phyloP scores from a whole-genome alignment of 2,113 vertebrate genomes.

The Herpetotheres cachinnans region DNA sequence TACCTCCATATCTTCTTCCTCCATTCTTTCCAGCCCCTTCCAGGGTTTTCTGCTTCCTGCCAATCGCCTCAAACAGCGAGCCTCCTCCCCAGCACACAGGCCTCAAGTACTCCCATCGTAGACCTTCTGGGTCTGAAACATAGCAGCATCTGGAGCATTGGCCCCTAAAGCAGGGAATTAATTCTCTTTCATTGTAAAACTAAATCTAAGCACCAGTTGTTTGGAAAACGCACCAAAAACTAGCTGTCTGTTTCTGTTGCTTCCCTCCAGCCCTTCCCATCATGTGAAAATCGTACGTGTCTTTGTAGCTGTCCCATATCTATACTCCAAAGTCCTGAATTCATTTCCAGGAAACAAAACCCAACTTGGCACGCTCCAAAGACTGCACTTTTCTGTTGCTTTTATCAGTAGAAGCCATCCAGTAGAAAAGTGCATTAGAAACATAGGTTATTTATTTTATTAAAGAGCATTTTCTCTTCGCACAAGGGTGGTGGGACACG shows the following conservation, averaged over 20 bases:
- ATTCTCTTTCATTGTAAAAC: background rate
- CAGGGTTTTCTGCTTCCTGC: background rate
- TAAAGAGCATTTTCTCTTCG: background rate
- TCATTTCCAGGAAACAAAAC: background rate
- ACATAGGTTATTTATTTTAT: background rate
- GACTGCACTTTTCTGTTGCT: background rate
- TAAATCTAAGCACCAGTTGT: background rate
- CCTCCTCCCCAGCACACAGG: background rate
- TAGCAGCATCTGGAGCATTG: background rate
- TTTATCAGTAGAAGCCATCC: background rate
- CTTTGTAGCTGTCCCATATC: background rate
- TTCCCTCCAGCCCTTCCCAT: background rate
- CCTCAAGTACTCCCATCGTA: background rate
- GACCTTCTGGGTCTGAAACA: background rate
- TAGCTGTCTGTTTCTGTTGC: background rate
- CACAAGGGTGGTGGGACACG: background rate
- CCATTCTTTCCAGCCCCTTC: background rate
- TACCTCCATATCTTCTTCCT: background rate
- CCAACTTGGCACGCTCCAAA: background rate
- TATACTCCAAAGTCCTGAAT: too few relatives aligned
- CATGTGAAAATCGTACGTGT: rapidly evolving
- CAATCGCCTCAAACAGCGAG: background rate
- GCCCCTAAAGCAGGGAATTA: background rate
- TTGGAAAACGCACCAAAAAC: background rate
- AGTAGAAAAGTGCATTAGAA: background rate